Evolutionary conservation across 2,888 invertebrate genomes (phyloP).

Genomic region (Proisotoma minuta): DNA sequence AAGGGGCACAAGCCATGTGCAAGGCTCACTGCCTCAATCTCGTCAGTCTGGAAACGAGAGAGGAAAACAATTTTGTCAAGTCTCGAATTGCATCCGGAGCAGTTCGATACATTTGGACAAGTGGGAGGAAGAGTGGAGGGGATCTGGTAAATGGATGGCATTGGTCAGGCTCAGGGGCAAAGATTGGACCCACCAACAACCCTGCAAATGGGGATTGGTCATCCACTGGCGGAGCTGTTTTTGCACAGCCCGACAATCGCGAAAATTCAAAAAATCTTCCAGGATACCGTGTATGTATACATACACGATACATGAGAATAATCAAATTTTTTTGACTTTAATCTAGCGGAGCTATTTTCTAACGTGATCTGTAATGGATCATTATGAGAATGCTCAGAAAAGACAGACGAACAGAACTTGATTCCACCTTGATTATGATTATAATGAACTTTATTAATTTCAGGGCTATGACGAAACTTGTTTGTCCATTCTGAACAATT

Average conservation of each 20-base stretch:
- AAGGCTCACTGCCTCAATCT: constrained; percentile 91
- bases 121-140: constrained; percentile 84
- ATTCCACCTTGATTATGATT: no score
- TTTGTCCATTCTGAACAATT: not conserved
- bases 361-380: no score
- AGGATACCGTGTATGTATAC: no score
- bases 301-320: no score
- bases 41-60: constrained; percentile 80
- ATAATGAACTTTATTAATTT: not conserved
- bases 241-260: constrained; percentile 81
- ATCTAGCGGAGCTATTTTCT: no score
- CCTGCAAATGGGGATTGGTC: constrained; percentile 88
- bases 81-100: constrained; percentile 63
- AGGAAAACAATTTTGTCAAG: constrained; percentile 84
- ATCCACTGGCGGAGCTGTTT: constrained; percentile 83
- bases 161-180: constrained; percentile 86
- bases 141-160: constrained; percentile 83
- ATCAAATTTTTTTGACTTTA: no score
- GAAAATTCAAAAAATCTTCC: constrained; percentile 53
- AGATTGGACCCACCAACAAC: constrained; percentile 78
- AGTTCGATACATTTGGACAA: constrained; percentile 88
- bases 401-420: no score
- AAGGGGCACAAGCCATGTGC: constrained; percentile 84
- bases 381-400: constrained; percentile 33
- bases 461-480: not conserved